phyloP scores from a whole-genome alignment of 2,113 vertebrate genomes.

The Sialia sialis region DNA sequence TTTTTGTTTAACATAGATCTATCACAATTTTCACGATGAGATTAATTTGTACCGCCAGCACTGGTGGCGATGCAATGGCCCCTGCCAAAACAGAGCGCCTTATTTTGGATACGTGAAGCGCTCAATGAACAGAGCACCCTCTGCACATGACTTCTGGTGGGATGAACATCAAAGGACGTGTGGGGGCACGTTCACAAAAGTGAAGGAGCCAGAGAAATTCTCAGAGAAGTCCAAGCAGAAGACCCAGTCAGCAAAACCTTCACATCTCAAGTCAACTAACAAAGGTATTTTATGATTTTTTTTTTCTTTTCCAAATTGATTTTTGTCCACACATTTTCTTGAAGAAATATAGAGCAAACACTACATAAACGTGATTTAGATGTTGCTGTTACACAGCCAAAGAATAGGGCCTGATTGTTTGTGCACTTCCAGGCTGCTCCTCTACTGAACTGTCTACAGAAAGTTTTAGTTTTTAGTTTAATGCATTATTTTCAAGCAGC shows the following conservation, averaged over 20 bases:
- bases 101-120: constrained; percentile 91
- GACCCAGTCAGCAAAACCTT: neutral
- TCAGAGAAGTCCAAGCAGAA: constrained; percentile 77
- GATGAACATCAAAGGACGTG: constrained; percentile 83
- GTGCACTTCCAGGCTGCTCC: neutral
- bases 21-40: constrained; percentile 88
- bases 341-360: neutral
- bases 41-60: constrained; percentile 90
- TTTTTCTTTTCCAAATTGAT: neutral
- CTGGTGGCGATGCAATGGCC: constrained; percentile 94
- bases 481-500: neutral
- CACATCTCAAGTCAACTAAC: neutral
- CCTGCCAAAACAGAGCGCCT: constrained; percentile 81
- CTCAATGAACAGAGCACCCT: constrained; percentile 90
- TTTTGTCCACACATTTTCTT: neutral
- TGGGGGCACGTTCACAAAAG: constrained; percentile 87
- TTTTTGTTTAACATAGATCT: constrained; percentile 72
- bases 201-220: constrained; percentile 92
- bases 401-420: neutral
- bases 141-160: constrained; percentile 90
- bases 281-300: constrained; percentile 23
- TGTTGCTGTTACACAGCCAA: neutral
- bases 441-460: neutral
- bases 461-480: neutral
- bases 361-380: neutral